Evolutionary conservation across 2,797 vertebrate genomes (phyloP), one percentile per base, ranked within the genome.

Genomic region (Pterois miles): DNA sequence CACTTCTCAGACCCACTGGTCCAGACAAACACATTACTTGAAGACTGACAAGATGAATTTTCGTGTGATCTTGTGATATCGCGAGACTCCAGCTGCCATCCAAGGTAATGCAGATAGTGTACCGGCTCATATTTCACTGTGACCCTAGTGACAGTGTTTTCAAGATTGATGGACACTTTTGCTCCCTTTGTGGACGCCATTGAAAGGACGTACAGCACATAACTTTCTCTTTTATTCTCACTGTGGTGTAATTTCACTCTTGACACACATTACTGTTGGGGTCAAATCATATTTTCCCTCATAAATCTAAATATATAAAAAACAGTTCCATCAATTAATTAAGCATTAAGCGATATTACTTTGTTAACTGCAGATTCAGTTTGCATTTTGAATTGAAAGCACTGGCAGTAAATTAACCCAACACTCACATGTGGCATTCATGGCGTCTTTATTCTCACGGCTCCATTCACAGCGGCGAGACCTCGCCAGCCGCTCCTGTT

Each of bases 151-250:
- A 79, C 70, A 43, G 25, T 64, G 53, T 71, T 85, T 58, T 59
- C n/a, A 48, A 75, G 83, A 90, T 88, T 18, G 43, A 88, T 84
- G 70, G 60, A n/a, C 48, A 10, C 62, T 67, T 79, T 77, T 74
- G 46, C 48, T 76, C 20, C 29, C 58, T 74, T 84, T 82, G 78
- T 79, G 74, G 63, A 40, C 13, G 31, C 40, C 4, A 33, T 48
- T 67, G 52, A 86, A 83, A 82, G 60, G 50, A 76, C 80, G 68
- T 13, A 25, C 50, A n/a, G 65, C 33, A 10, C 22, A 63, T 70
- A 56, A 54, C 69, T 74, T 63, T 71, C 14, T 27, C 10, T 64
- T 72, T 56, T 59, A 18, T 68, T 83, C 43, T 58, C 59, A 34
- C 25, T 36, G 67, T 52, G 64, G 40, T 78, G 63, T 70, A 80